These are phyloP conservation scores for Helicolenus hilgendorfi DNA, from an alignment of 2,797 vertebrate genomes.

Conservation along the genomic window DNA sequence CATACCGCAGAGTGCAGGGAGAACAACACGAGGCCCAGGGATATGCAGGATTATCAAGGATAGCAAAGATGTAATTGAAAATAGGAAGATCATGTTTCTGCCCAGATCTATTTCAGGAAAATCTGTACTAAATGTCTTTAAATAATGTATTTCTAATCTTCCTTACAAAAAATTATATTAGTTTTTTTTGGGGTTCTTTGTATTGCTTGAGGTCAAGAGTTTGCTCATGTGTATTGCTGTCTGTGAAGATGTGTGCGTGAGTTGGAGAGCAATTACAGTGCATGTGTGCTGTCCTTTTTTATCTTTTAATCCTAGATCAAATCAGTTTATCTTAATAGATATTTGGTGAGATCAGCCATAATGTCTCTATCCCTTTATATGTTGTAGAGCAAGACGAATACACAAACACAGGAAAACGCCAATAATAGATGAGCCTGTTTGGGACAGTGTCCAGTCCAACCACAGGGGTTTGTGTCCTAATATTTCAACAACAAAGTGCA, in stretches of 20 bases:
- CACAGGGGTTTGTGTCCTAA: slow-evolving; percentile 59
- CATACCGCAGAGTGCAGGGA: not conserved
- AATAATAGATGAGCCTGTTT: slow-evolving; percentile 81
- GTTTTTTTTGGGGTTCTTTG: too few species aligned
- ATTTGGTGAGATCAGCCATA: slow-evolving; percentile 27
- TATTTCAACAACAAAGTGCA: slow-evolving; percentile 62
- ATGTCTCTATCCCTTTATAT: slow-evolving; percentile 33
- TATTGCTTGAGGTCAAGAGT: slow-evolving; percentile 1
- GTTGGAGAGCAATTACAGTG: slow-evolving; percentile 29
- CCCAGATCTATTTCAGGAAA: slow-evolving; percentile 54
- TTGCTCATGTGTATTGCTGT: not conserved
- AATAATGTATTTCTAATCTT: slow-evolving; percentile 70
- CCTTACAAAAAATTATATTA: not conserved
- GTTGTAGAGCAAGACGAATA: slow-evolving; percentile 41
- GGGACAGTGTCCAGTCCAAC: slow-evolving; percentile 68
- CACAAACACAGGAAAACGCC: slow-evolving; percentile 43
- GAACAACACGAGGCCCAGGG: not conserved
- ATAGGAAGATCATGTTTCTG: slow-evolving; percentile 56
- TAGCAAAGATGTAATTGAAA: slow-evolving; percentile 68
- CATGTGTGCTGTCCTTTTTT: slow-evolving; percentile 2
- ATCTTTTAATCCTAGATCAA: slow-evolving; percentile 71
- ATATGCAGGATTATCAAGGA: slow-evolving; percentile 51
- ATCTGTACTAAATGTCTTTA: slow-evolving; percentile 56
- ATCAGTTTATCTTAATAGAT: slow-evolving; percentile 48
- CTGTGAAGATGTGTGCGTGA: not conserved